Evolutionary conservation across 2,113 vertebrate species (phyloP).

Genomic region (Hylia prasina): DNA sequence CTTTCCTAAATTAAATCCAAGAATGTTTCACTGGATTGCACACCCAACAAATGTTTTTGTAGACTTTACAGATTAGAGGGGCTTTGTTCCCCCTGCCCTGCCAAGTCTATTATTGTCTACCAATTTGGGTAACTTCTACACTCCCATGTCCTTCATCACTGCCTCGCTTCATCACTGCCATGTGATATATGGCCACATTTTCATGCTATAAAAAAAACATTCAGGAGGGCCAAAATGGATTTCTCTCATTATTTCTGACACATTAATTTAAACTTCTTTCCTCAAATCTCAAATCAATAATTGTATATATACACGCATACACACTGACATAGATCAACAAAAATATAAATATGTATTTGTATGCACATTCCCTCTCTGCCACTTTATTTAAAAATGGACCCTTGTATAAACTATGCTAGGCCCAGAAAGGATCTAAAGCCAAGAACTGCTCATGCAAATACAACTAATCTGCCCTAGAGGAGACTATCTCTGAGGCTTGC

Average conservation of each 20-base stretch:
- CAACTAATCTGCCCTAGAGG: not conserved
- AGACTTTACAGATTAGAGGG: not conserved
- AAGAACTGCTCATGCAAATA: not conserved
- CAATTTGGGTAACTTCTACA: not conserved
- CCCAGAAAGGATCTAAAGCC: not conserved
- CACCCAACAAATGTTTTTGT: not conserved
- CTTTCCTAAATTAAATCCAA: not conserved
- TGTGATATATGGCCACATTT: not conserved
- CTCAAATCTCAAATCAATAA: not conserved
- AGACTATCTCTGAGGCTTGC: not conserved
- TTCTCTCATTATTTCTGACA: not conserved
- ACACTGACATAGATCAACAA: not conserved
- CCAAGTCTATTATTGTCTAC: not conserved
- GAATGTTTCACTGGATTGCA: not conserved
- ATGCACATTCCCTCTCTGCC: too few relatives aligned
- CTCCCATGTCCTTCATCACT: fast-evolving
- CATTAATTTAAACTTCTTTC: not conserved
- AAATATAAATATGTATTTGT: not conserved
- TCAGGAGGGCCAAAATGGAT: not conserved
- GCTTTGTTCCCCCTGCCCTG: not conserved
- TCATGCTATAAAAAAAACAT: not conserved
- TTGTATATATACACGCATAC: not conserved
- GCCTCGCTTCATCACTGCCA: not conserved
- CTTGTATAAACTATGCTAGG: not conserved
- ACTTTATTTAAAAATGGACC: not conserved